Conservation (phyloP, 2,888 invertebrate species). For the Tenthredo distinguenda region DNA sequence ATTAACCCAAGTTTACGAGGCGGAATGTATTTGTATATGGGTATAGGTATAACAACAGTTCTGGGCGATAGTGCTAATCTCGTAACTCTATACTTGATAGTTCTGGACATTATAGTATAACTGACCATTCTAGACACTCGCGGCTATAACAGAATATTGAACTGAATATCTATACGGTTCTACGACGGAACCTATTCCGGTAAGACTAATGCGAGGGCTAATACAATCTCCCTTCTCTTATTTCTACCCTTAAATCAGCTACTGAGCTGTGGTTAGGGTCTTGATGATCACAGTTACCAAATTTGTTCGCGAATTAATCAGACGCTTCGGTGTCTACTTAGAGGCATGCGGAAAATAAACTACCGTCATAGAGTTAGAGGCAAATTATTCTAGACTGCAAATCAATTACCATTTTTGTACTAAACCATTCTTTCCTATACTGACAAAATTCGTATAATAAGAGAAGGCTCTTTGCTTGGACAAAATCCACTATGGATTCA, state of each 20-base stretch:
- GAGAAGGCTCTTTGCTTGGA: background rate
- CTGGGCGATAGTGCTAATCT: background rate
- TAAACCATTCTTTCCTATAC: background rate
- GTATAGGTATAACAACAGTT: background rate
- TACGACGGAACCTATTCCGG: background rate
- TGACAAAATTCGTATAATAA: background rate
- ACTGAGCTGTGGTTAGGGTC: background rate
- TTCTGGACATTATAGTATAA: background rate
- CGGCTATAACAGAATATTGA: background rate
- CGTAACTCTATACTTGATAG: background rate
- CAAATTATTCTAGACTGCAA: background rate
- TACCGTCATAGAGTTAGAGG: background rate
- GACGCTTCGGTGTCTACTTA: background rate
- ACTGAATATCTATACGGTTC: background rate
- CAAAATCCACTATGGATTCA: background rate
- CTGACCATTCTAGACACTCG: background rate
- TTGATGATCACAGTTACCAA: background rate
- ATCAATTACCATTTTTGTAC: background rate
- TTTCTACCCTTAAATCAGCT: background rate
- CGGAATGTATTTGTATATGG: background rate
- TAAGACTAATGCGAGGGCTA: constrained; percentile 1
- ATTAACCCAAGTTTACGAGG: background rate
- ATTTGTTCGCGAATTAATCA: constrained; percentile 15
- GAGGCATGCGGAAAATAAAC: background rate
- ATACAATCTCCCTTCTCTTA: constrained; percentile 1